Percentiles rank a stretch among this genome's conserved stretches.
Evolutionary conservation across 1,140 invertebrate genomes (phyloP).

Genomic region (Drosophila paulistorum): DNA sequence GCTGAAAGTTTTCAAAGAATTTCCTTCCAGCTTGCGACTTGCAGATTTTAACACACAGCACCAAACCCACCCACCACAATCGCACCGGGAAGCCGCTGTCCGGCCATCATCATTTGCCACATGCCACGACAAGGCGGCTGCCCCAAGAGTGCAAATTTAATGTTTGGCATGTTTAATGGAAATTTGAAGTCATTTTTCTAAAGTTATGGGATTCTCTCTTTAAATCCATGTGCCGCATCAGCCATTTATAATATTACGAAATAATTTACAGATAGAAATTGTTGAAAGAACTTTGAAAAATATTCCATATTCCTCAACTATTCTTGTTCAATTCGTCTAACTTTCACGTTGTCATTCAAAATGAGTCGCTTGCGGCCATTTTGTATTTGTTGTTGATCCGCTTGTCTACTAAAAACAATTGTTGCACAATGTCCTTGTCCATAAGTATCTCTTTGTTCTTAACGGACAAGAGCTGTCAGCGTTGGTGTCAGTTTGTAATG

Average conservation of each 20-base stretch:
- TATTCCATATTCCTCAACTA: too few species aligned
- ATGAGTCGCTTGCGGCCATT: background rate
- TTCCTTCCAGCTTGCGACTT: slow-evolving; percentile 55
- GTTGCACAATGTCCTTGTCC: background rate
- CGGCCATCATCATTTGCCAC: slow-evolving; percentile 39
- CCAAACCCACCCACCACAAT: slow-evolving; percentile 15
- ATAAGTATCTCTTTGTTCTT: background rate
- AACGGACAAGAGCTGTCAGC: slow-evolving; percentile 8
- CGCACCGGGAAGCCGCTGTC: background rate
- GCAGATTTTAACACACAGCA: slow-evolving; percentile 51
- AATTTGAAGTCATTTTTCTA: slow-evolving; percentile 26
- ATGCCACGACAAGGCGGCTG: slow-evolving; percentile 29
- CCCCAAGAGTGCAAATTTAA: slow-evolving; percentile 44
- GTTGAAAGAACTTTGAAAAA: too few species aligned
- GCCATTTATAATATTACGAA: background rate
- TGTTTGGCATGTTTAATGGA: slow-evolving; percentile 60
- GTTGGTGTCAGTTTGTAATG: slow-evolving; percentile 2
- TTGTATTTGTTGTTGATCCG: background rate
- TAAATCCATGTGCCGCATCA: background rate
- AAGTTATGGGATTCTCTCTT: slow-evolving; percentile 14
- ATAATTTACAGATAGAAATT: background rate
- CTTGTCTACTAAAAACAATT: slow-evolving; percentile 5
- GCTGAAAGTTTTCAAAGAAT: slow-evolving; percentile 73
- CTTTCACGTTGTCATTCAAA: background rate
- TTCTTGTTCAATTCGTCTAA: too few species aligned